A percentile compares a stretch with the other conserved stretches of the same genome.
phyloP scores from a whole-genome alignment of 2,888 invertebrate genomes.

The Aleiodes alternator region DNA sequence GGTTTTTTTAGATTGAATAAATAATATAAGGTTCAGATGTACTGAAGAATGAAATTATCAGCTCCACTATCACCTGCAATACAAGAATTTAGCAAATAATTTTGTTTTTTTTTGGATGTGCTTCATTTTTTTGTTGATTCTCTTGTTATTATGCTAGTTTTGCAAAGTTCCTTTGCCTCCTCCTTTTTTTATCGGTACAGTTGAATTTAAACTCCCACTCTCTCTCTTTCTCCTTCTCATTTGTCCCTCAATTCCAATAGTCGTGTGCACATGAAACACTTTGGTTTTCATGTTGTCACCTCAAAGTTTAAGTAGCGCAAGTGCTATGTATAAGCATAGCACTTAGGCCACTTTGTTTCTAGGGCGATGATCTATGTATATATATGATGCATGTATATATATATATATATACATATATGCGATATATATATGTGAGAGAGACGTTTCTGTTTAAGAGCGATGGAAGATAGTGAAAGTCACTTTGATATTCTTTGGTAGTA shows the following conservation, averaged over 20 bases:
- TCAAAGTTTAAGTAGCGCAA: too few species aligned
- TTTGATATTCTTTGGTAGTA: conserved; percentile 23
- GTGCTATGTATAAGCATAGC: too few species aligned
- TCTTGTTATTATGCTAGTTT: neutral
- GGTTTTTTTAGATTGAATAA: too few species aligned
- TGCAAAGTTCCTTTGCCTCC: neutral
- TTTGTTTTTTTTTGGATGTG: too few species aligned
- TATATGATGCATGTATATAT: conserved; percentile 1
- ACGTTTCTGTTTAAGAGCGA: conserved; percentile 7
- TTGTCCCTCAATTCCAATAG: conserved; percentile 1
- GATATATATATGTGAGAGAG: conserved; percentile 6
- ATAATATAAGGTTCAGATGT: too few species aligned
- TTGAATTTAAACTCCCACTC: conserved; percentile 1
- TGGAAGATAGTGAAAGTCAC: conserved; percentile 37
- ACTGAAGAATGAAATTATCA: too few species aligned
- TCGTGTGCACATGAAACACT: neutral
- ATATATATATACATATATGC: too few species aligned
- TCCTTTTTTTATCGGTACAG: neutral
- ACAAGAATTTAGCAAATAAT: too few species aligned
- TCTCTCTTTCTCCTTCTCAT: neutral
- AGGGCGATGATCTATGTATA: neutral
- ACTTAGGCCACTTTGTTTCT: too few species aligned
- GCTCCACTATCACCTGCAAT: too few species aligned
- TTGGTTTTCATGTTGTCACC: too few species aligned
- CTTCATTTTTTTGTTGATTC: too few species aligned